Base-by-base conservation (phyloP, 2,888 invertebrate species). In the Chrysopilus asiliformis region DNA sequence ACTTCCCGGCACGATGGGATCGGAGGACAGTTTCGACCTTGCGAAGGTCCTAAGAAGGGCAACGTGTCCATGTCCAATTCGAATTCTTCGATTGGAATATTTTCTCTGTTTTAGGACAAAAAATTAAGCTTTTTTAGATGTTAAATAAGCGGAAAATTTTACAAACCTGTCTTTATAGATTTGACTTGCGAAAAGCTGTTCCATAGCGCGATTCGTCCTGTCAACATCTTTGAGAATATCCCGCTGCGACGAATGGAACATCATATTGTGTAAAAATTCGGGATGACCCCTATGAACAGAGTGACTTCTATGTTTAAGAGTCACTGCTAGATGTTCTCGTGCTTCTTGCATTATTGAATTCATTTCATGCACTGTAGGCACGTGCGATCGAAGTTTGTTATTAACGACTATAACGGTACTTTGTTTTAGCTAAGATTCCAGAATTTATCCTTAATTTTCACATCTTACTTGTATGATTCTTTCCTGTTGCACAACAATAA, bases 401-500 rank as follows among this genome's bases (percentile, higher is more conserved):
- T n/a, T n/a, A n/a, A n/a, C n/a, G n/a, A n/a, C n/a, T n/a, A n/a
- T n/a, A n/a, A n/a, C n/a, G n/a, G n/a, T n/a, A n/a, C n/a, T n/a
- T n/a, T n/a, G n/a, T n/a, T n/a, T n/a, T n/a, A n/a, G n/a, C n/a
- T n/a, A n/a, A n/a, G n/a, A n/a, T n/a, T n/a, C n/a, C n/a, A 12
- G n/a, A 27, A n/a, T 10, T 27, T 27, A 7, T 12, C 16, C 3
- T 16, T 30, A 2, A 7, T 16, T 3, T 17, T 7, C n/a, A 19
- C 9, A 24, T 13, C 7, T 31, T 36, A 50, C 51, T 50, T 46
- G 74, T 72, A 53, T 76, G 75, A 33, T 68, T 66, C 36, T 66
- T 67, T 1, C 75, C 76, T 3, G 75, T 75, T 35, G 63, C 64
- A 49, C 79, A 79, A 49, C 78, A 77, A 19, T 74, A 63, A 0